A percentile compares a stretch with the other conserved stretches of the same genome.
phyloP scores from a whole-genome alignment of 1,140 invertebrate genomes.

The Phymastichus coffea region DNA sequence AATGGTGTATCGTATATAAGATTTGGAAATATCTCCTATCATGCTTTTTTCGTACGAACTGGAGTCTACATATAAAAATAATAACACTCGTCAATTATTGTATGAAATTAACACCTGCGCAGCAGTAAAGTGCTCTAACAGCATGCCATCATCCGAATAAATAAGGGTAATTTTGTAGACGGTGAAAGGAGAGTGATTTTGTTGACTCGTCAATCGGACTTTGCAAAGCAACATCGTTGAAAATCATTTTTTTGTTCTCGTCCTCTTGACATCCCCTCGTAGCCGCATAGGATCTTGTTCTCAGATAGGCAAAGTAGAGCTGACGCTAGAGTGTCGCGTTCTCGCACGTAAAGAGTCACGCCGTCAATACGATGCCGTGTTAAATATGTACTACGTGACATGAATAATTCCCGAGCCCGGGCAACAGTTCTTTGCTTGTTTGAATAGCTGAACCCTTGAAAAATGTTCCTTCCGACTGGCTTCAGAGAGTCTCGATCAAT shows the following conservation, averaged over 20 bases:
- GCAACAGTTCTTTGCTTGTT: slow-evolving; percentile 30
- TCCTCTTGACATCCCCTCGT: not conserved
- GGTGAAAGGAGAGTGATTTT: too few species aligned
- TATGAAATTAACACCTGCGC: too few species aligned
- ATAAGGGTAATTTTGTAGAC: too few species aligned
- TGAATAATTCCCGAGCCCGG: slow-evolving; percentile 42
- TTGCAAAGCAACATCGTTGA: slow-evolving; percentile 5
- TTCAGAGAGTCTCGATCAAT: slow-evolving; percentile 27
- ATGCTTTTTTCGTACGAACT: too few species aligned
- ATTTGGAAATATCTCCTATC: too few species aligned
- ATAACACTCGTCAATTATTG: too few species aligned
- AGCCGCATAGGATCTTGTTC: not conserved
- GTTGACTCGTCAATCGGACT: not conserved
- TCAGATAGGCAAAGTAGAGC: not conserved
- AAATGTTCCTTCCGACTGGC: slow-evolving; percentile 7
- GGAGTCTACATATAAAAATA: too few species aligned
- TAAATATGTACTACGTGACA: slow-evolving; percentile 46
- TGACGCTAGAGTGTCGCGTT: not conserved
- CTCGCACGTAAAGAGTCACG: slow-evolving; percentile 11
- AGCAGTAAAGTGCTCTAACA: too few species aligned
- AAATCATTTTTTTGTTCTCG: not conserved
- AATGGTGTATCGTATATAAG: too few species aligned
- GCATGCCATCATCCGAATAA: too few species aligned
- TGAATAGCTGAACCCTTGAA: slow-evolving; percentile 31
- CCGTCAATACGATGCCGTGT: slow-evolving; percentile 36